Conservation (phyloP, 2,113 vertebrate genomes). For the Heteronetta atricapilla region DNA sequence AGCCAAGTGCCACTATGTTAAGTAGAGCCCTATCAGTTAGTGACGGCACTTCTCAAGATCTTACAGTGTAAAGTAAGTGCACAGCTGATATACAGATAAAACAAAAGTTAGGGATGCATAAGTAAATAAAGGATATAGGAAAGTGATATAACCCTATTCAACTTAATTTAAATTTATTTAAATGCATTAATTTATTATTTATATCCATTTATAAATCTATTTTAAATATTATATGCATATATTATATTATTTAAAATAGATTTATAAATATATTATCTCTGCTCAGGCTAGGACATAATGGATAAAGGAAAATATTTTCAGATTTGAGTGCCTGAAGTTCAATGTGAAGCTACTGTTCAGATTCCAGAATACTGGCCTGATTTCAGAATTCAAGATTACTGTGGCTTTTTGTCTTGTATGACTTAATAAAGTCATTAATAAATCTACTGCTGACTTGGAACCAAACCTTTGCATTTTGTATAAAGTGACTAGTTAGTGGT, state of each 20-base stretch:
- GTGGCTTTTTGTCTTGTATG: neutral
- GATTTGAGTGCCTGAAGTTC: neutral
- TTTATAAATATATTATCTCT: neutral
- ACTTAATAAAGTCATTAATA: neutral
- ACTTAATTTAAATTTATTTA: neutral
- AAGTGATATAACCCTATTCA: neutral
- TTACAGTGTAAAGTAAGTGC: neutral
- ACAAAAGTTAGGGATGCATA: neutral
- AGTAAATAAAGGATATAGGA: neutral
- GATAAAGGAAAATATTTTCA: neutral
- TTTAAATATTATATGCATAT: neutral
- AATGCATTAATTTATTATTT: neutral
- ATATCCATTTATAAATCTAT: neutral
- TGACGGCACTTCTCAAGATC: neutral
- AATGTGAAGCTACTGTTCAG: neutral
- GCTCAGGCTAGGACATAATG: neutral
- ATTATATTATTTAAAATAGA: too few species aligned
- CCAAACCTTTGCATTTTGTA: neutral
- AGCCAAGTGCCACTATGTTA: neutral
- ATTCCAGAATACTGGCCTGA: accelerated
- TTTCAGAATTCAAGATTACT: neutral
- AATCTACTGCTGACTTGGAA: neutral
- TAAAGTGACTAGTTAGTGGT: neutral
- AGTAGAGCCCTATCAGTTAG: neutral
- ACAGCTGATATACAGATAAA: neutral